Evolutionary conservation across 1,140 invertebrate species (phyloP), one percentile per base, ranked within the genome.

Genomic region (Gonatopus flavifemur): DNA sequence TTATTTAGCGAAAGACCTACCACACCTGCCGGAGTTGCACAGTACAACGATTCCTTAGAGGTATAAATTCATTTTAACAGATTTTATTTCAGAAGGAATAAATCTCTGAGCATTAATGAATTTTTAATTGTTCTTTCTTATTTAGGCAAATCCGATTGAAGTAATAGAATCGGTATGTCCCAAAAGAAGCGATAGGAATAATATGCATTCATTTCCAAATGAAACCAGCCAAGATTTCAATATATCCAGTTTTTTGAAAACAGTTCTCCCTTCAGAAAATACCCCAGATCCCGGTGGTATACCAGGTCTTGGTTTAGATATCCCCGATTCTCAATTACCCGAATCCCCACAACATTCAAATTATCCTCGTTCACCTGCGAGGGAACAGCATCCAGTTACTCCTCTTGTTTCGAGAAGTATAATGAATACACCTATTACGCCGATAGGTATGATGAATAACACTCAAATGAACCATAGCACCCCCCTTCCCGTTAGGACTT

Each of bases 101-200:
- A 47, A 20, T 46, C 24, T 21, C 22, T 38, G 28, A 7, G 16
- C 18, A 36, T 42, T 41, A 39, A n/a, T n/a, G n/a, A 39, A 22
- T 28, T 42, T 39, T 30, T 19, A 40, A 39, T 46, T 24, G 18
- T 13, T 55, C 30, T 42, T 42, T 40, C 44, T 49, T 52, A 56
- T 32, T n/a, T 28, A 80, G 77, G 73, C 75, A 54, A 81, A 79
- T 59, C 77, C 76, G 36, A 82, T 83, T 47, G 81, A 83, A 62
- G 81, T 82, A 7, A 83, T 83, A 49, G 72, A 67, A 15, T 69
- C 73, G 5, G n/a, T n/a, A n/a, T n/a, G n/a, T n/a, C n/a, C n/a
- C 50, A n/a, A n/a, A n/a, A n/a, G n/a, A n/a, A n/a, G n/a, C n/a
- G n/a, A n/a, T n/a, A n/a, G n/a, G n/a, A n/a, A n/a, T n/a, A 68